A percentile compares a stretch with the other conserved stretches of the same genome.
Conservation (phyloP, 2,797 vertebrate species). For the Sciurus carolinensis region DNA sequence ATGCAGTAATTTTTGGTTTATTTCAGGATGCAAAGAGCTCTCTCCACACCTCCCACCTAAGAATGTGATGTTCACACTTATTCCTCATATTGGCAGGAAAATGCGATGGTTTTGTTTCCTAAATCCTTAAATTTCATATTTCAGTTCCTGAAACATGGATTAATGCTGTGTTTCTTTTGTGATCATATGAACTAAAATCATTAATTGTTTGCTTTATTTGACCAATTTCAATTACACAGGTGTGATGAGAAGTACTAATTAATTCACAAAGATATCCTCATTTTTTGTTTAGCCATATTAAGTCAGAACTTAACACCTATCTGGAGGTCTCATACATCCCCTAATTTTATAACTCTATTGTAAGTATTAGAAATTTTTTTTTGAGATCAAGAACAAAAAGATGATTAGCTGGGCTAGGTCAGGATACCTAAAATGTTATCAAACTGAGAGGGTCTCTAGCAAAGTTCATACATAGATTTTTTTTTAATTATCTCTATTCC, state of each 20-base stretch:
- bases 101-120: conserved; percentile 40
- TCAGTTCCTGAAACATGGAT: neutral
- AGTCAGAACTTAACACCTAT: neutral
- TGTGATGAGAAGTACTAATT: neutral
- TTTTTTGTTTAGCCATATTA: neutral
- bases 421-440: neutral
- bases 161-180: neutral
- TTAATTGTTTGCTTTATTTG: conserved; percentile 8
- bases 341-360: neutral
- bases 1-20: conserved; percentile 4
- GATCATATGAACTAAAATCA: neutral
- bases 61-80: neutral
- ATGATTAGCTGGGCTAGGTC: neutral
- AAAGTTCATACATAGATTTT: neutral
- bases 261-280: neutral
- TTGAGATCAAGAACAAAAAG: neutral
- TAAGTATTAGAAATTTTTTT: neutral
- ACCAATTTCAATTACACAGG: neutral
- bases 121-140: neutral
- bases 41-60: neutral
- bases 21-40: neutral
- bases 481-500: neutral
- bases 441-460: neutral
- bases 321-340: neutral
- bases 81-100: conserved; percentile 22